A percentile compares a stretch with the other conserved stretches of the same genome.
These are phyloP conservation scores for Ischnura elegans DNA, from an alignment of 2,888 invertebrate genomes.

Conservation along the genomic window DNA sequence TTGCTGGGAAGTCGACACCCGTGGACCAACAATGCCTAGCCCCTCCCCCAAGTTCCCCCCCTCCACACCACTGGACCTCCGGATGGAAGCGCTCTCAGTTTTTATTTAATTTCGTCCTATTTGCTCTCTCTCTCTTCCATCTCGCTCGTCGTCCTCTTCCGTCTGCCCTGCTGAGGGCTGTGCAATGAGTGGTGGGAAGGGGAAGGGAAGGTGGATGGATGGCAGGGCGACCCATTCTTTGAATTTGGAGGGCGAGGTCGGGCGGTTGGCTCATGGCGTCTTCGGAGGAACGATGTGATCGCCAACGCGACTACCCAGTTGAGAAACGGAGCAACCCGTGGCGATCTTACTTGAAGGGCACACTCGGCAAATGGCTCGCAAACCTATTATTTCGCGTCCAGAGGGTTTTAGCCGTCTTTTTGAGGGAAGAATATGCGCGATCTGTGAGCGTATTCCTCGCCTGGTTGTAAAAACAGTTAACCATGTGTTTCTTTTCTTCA, in stretches of 20 bases:
- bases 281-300: neutral
- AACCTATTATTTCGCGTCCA: too few relatives aligned
- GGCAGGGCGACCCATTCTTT: slow-evolving; percentile 1
- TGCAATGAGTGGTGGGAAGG: neutral
- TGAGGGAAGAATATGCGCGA: too few relatives aligned
- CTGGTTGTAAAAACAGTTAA: too few relatives aligned
- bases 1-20: too few relatives aligned
- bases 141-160: neutral
- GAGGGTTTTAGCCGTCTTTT: too few relatives aligned
- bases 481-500: too few relatives aligned
- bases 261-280: neutral
- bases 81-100: neutral
- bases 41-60: neutral
- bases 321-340: too few relatives aligned
- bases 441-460: too few relatives aligned
- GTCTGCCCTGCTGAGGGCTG: neutral
- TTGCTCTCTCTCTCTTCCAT: neutral
- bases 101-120: slow-evolving; percentile 1
- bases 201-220: neutral
- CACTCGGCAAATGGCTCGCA: too few relatives aligned
- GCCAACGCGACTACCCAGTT: too few relatives aligned
- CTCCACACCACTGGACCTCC: neutral
- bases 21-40: neutral
- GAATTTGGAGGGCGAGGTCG: neutral
- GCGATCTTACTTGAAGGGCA: too few relatives aligned